Evolutionary conservation across 2,797 vertebrate species (phyloP), one percentile per base, ranked within the genome.

Genomic region (Sebastes ruberrimus): DNA sequence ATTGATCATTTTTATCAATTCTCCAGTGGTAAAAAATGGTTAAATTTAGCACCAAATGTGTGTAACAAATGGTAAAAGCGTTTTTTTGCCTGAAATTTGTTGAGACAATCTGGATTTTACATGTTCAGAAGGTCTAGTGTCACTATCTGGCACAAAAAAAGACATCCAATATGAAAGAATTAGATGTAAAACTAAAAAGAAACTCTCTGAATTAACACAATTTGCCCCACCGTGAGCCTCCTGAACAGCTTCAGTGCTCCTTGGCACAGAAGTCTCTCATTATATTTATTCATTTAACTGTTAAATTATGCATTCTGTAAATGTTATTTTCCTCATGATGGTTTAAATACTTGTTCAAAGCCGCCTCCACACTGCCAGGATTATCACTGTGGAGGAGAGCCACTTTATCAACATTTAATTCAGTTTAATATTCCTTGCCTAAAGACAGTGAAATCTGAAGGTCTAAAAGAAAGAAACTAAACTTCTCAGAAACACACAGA

Each of bases 321-420:
- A 53, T 46, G 46, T 71, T n/a, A 25, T 59, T 74, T 61, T 38
- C 63, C 55, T 33, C 1, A 4, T 10, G 32, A 76, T 60, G 32
- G 23, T 64, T 22, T 30, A 66, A 67, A 64, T 55, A 53, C 28
- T 56, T 25, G 11, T 77, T 72, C 32, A 69, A 74, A 80, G 52
- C n/a, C 13, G 7, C 66, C 42, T 71, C 60, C 27, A 42, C 35
- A 3, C n/a, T 65, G 28, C 62, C 49, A 75, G 76, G 57, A 68
- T 32, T 68, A 49, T 66, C 70, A 75, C 18, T 70, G 65, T 68
- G n/a, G 52, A 22, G 18, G n/a, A 18, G 49, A 80, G 14, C 4
- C 10, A 5, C 62, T 83, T 83, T 22, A 87, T 82, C 75, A 63
- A 76, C 71, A 73, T 77, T 46, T 65, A 52, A 80, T 82, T 65